Conservation (phyloP, 2,797 vertebrate genomes). For the Miichthys miiuy region DNA sequence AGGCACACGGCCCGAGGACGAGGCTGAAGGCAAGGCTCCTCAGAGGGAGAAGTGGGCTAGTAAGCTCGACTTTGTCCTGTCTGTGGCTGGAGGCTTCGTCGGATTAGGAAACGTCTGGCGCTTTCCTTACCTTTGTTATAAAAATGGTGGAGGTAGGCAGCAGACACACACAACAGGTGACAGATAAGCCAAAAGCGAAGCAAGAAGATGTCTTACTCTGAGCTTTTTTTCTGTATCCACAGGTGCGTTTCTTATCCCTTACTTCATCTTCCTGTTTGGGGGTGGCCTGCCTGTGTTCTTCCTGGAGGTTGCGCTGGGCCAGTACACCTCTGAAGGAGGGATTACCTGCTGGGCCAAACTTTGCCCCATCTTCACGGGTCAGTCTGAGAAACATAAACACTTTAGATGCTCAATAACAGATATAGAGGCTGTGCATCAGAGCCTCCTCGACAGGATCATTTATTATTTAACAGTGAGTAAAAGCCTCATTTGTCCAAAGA, state of each 20-base stretch:
- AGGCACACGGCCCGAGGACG: slow-evolving; percentile 94
- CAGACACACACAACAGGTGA: not conserved
- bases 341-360: slow-evolving; percentile 99
- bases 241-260: slow-evolving; percentile 99
- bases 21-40: slow-evolving; percentile 94
- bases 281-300: slow-evolving; percentile 99
- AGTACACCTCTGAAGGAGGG: slow-evolving; percentile 98
- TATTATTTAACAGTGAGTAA: slow-evolving; percentile 41
- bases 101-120: slow-evolving; percentile 99
- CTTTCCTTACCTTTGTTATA: slow-evolving; percentile 99
- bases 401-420: not conserved
- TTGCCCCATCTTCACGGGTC: slow-evolving; percentile 98
- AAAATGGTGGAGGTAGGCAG: slow-evolving; percentile 96
- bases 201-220: not conserved
- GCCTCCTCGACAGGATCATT: slow-evolving; percentile 14
- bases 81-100: slow-evolving; percentile 97
- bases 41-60: slow-evolving; percentile 99
- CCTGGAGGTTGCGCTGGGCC: slow-evolving; percentile 98
- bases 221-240: slow-evolving; percentile 33
- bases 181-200: not conserved
- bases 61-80: slow-evolving; percentile 98
- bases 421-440: not conserved
- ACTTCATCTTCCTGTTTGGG: slow-evolving; percentile 98
- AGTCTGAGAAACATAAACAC: slow-evolving; percentile 70
- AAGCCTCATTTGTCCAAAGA: slow-evolving; percentile 41